Evolutionary conservation across 2,888 invertebrate species (phyloP).

Genomic region (Halictus ligatus): DNA sequence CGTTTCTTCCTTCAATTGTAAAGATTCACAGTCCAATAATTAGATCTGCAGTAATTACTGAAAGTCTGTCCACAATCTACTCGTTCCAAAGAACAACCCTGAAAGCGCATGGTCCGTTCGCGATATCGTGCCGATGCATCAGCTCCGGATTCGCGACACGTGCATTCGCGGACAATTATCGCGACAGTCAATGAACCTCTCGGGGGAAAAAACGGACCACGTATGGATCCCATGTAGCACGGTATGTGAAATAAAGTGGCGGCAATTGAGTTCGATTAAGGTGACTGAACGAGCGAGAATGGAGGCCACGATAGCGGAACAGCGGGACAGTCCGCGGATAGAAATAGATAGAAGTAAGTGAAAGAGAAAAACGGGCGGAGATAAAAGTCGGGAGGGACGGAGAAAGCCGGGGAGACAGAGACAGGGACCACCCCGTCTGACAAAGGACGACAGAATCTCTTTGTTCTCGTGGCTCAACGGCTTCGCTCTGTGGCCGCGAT

Average conservation of each 20-base stretch:
- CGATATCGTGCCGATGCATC: not conserved
- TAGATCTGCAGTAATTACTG: not conserved
- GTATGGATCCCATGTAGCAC: not conserved
- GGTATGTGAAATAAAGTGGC: not conserved
- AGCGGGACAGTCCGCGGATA: conserved; percentile 62
- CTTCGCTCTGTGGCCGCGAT: conserved; percentile 81
- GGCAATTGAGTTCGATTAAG: not conserved
- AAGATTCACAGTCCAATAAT: not conserved
- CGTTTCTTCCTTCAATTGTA: too few relatives aligned
- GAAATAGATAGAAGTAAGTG: conserved; percentile 72
- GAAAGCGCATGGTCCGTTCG: not conserved
- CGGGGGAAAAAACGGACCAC: not conserved
- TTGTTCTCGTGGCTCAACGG: conserved; percentile 83
- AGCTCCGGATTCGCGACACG: not conserved
- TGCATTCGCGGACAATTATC: not conserved
- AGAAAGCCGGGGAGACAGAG: conserved; percentile 66
- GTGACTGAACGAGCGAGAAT: not conserved
- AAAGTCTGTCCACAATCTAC: too few relatives aligned
- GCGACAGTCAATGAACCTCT: not conserved
- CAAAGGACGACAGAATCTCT: conserved; percentile 83
- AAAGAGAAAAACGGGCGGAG: conserved; percentile 67
- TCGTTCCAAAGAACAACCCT: not conserved
- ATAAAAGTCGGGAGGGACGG: conserved; percentile 65
- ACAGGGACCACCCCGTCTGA: conserved; percentile 76
- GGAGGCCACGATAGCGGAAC: conserved; percentile 52